Evolutionary conservation across 2,888 invertebrate genomes (phyloP), one percentile per base, ranked within the genome.

Genomic region (Coecobrya sp.): DNA sequence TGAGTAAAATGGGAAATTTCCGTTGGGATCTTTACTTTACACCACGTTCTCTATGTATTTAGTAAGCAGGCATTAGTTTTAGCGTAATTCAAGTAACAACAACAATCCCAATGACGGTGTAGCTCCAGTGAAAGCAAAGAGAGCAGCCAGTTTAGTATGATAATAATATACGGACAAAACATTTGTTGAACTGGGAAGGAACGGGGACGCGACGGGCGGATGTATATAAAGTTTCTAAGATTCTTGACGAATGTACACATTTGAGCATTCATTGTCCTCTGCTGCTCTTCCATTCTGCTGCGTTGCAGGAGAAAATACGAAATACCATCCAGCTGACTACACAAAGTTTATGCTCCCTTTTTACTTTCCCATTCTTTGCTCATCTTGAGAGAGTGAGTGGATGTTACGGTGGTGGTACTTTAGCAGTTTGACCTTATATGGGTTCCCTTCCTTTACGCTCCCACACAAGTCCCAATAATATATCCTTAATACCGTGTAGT

Each of bases 271-370:
- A 82, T 82, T 82, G 81, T 82, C 81, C 55, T 55, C 81, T 36
- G n/a, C 76, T 49, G 22, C 49, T 49, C 36, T 45, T 73, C 19
- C 73, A 73, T 30, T 27, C 42, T 73, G 73, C 42, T 45, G 42
- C 42, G 76, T 42, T 73, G 70, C 8, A 19, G 19, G 42, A 42
- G 42, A 73, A 73, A 36, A 73, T 73, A 19, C 42, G 25, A 76
- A 87, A 55, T 76, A 19, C 55, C 70, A 88, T 19, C 62, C 79
- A 88, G 88, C 87, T 87, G 87, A 76, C 87, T 86, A 62, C 52
- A 85, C 70, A 70, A 22, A 76, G 49, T 76, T 49, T 76, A 76
- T 76, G 76, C 49, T 73, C 49, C 76, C 49, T 45, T 49, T 49
- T 76, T 76, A 76, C 76, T 76, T 76, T 49, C 76, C 76, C 45